These are phyloP conservation scores for Venturia canescens DNA, from an alignment of 1,140 invertebrate species.

Conservation along the genomic window DNA sequence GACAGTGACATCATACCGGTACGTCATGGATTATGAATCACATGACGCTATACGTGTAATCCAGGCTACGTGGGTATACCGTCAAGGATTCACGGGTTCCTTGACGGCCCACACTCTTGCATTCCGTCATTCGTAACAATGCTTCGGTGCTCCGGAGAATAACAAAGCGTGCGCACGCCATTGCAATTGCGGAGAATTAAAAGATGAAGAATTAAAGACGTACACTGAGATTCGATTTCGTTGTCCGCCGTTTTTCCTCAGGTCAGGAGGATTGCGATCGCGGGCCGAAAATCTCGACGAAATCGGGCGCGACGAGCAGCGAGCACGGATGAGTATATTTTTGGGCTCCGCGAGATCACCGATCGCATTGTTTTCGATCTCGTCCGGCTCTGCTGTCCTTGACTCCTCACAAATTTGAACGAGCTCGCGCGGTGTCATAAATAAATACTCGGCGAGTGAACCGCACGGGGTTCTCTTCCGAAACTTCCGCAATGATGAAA, in stretches of 20 bases:
- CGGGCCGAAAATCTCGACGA: no score
- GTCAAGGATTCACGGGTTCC: slow-evolving; percentile 41
- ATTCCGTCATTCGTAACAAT: slow-evolving; percentile 46
- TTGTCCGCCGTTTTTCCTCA: not conserved
- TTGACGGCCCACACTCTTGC: slow-evolving; percentile 48
- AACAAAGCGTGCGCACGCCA: slow-evolving; percentile 12
- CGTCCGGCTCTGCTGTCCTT: no score
- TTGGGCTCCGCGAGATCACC: no score
- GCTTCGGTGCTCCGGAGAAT: slow-evolving; percentile 39
- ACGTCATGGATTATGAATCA: slow-evolving; percentile 58
- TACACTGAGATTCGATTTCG: not conserved
- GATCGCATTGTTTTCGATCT: no score
- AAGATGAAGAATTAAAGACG: slow-evolving; percentile 7
- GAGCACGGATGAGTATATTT: no score
- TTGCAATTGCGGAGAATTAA: not conserved
- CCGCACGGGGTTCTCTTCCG: not conserved
- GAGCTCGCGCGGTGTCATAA: not conserved
- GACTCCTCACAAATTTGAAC: no score
- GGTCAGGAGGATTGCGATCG: no score
- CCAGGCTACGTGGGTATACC: slow-evolving; percentile 54
- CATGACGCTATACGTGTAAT: slow-evolving; percentile 38
- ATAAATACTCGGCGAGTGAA: not conserved
- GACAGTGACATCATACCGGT: slow-evolving; percentile 53
- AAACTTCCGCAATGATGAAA: slow-evolving; percentile 1
- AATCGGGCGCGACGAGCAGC: no score